A percentile compares a stretch with the other conserved stretches of the same genome.
These are phyloP conservation scores for Anadara kagoshimensis DNA, from an alignment of 1,140 invertebrate species.

Conservation along the genomic window DNA sequence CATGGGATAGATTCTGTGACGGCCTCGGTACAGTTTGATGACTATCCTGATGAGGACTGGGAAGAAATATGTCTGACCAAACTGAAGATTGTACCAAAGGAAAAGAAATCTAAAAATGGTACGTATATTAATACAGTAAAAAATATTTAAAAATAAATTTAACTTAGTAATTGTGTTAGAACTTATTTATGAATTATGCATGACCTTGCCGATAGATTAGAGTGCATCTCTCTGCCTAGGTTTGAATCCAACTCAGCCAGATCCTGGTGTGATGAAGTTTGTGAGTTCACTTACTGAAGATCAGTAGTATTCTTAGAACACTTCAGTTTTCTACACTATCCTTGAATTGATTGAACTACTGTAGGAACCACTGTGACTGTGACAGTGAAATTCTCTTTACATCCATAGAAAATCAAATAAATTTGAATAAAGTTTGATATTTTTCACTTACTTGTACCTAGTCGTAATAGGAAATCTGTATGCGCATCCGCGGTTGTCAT, in stretches of 20 bases:
- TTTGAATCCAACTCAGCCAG: background rate
- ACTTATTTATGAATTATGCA: background rate
- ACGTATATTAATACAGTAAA: background rate
- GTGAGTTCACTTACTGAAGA: background rate
- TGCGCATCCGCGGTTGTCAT: too few species aligned
- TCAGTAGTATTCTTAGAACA: too few species aligned
- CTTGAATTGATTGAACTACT: too few species aligned
- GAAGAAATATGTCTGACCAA: slow-evolving; percentile 52
- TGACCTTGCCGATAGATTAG: background rate
- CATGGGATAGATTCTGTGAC: slow-evolving; percentile 21
- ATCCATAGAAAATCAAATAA: too few species aligned
- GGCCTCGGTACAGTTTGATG: slow-evolving; percentile 55
- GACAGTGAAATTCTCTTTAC: too few species aligned
- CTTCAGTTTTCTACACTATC: too few species aligned
- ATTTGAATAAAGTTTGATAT: too few species aligned
- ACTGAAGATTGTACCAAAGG: slow-evolving; percentile 31
- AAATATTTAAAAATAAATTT: background rate
- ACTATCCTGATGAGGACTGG: slow-evolving; percentile 51
- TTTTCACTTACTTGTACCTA: too few species aligned
- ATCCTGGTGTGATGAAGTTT: background rate
- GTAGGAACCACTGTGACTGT: too few species aligned
- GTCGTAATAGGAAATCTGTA: too few species aligned
- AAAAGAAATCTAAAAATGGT: slow-evolving; percentile 12
- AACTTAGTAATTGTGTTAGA: background rate
- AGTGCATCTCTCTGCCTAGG: background rate